These are phyloP conservation scores for Hippopotamyrus pictus DNA, from an alignment of 2,797 vertebrate species.

Conservation along the genomic window DNA sequence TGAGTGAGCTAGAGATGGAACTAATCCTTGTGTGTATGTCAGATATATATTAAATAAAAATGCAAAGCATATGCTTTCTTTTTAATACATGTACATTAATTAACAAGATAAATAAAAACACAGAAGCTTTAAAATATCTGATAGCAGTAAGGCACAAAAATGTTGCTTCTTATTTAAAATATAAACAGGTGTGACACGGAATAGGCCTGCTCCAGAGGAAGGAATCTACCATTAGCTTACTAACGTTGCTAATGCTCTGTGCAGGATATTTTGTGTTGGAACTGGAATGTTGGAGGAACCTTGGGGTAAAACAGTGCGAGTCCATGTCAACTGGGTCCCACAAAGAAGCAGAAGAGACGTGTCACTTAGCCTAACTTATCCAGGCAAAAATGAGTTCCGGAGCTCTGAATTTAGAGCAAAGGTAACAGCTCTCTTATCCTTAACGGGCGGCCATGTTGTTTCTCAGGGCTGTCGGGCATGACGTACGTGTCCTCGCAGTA, in stretches of 20 bases:
- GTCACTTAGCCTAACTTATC: not conserved
- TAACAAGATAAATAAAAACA: not conserved
- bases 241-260: not conserved
- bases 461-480: conserved; percentile 57
- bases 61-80: not conserved
- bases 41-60: not conserved
- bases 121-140: not conserved
- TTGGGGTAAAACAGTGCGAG: not conserved
- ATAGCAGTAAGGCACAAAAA: not conserved
- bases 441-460: not conserved
- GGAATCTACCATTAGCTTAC: not conserved
- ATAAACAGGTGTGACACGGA: not conserved
- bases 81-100: not conserved
- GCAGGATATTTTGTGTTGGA: not conserved
- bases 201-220: not conserved
- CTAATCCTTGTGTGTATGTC: not conserved
- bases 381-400: not conserved
- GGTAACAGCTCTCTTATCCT: not conserved
- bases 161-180: not conserved
- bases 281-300: not conserved
- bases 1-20: not conserved
- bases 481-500: conserved; percentile 64
- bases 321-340: not conserved
- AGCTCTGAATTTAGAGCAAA: not conserved
- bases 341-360: not conserved